These are phyloP conservation scores for Eunapius fragilis DNA, from an alignment of 37 sponge, comb jelly and placozoan genomes.

Conservation along the genomic window DNA sequence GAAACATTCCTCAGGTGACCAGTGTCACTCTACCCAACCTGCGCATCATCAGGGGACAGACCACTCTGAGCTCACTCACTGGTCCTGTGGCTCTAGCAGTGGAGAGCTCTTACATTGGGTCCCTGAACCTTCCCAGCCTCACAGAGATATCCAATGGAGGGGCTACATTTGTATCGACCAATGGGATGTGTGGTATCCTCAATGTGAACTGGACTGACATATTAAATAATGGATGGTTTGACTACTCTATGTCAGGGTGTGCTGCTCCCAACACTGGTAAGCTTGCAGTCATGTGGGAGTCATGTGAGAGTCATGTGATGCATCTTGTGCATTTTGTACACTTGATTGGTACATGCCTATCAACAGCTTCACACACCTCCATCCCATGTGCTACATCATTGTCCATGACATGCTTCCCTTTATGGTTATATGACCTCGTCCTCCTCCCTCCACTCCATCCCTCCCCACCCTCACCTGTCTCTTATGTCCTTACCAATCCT, in stretches of 20 bases:
- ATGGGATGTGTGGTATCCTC: conserved; percentile 31
- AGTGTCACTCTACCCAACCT: conserved; percentile 59
- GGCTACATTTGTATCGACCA: conserved; percentile 13
- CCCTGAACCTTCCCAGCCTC: conserved; percentile 49
- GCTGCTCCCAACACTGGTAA: not conserved
- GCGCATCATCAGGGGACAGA: conserved; percentile 47
- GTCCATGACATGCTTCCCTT: too few species aligned
- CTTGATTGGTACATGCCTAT: too few species aligned
- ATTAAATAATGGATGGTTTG: not conserved
- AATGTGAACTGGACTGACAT: conserved; percentile 72
- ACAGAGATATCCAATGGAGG: conserved; percentile 55
- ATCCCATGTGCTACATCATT: too few species aligned
- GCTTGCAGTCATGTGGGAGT: not conserved
- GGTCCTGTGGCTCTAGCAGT: conserved; percentile 12
- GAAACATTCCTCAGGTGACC: conserved; percentile 5
- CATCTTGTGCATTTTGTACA: too few species aligned
- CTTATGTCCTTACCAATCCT: not conserved
- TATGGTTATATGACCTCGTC: too few species aligned
- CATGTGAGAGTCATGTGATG: conserved; percentile 9
- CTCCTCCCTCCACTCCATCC: not conserved
- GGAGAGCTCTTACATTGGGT: not conserved
- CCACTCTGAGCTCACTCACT: not conserved
- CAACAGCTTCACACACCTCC: too few species aligned
- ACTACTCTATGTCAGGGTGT: not conserved
- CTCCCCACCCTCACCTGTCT: not conserved